Base-by-base conservation (phyloP, 2,797 vertebrate genomes). In the Cryptoblepharus egeriae region DNA sequence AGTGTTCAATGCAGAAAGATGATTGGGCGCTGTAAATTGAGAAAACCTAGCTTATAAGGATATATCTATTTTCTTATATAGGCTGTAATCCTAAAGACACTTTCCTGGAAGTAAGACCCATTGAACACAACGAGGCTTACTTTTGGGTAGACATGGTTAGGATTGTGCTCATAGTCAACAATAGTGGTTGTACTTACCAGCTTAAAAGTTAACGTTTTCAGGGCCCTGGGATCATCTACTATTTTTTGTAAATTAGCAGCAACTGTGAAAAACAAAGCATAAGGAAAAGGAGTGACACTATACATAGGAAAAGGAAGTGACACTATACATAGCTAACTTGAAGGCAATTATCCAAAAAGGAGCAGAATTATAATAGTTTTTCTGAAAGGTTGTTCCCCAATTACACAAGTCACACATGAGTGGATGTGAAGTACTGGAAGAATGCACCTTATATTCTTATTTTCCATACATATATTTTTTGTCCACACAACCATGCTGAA, bases 161-260 rank as follows among this genome's bases (percentile, higher is more conserved):
- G n/a, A n/a, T n/a, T n/a, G n/a, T n/a, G n/a, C n/a, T n/a, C 57
- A 72, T n/a, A 35, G 68, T 77, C 57, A 42, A 24, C 58, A 85
- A 2, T 8, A 70, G 73, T 75, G 74, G 87, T 88, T 81, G 57
- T 83, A 98, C 98, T 99, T 96, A 99, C 98, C 98, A 99, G 95
- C 93, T 98, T 99, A 96, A 99, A 99, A 93, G 98, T 99, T 96
- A 98, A 95, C 75, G 98, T 97, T 97, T 97, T 99, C 96, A 97
- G 98, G 94, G 97, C 97, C 94, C 96, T 95, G 86, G 98, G 98
- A 93, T 99, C 98, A 93, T 99, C 97, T 94, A 99, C 97, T 95
- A 99, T 99, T 97, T 98, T 99, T 96, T 99, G 98, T 95, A 99
- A 98, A 95, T 99, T 99, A 96, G 98, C 97, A 97, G 98, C 98